Evolutionary conservation across 2,113 vertebrate species (phyloP), one percentile per base, ranked within the genome.

Genomic region (Python bivittatus): DNA sequence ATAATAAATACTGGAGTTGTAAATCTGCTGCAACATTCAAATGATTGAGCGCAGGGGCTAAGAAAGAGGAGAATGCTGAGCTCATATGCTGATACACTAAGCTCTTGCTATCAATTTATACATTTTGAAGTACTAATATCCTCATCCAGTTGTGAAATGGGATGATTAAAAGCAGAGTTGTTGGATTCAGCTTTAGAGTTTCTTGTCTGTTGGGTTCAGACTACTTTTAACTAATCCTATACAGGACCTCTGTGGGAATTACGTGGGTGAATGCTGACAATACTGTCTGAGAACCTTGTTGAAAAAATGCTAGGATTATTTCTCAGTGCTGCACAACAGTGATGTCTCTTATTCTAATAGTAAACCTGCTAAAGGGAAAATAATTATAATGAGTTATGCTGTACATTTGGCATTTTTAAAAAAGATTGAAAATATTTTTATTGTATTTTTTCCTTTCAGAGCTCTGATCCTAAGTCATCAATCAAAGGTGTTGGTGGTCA

Each of bases 401-500:
- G 3, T n/a, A 57, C 27, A 27, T 54, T 8, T 64, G 48, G 12
- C 22, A 15, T 92, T 90, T 86, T 72, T 92, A 68, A 44, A 93
- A 88, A 57, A 42, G 29, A n/a, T 33, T 88, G 0, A 91, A 91
- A 25, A 83, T 7, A 91, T 93, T 92, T 88, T 92, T 68, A 33
- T 17, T 79, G 58, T 56, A 6, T 79, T 96, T 97, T 64, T 89
- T 86, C 48, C 0, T 97, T 97, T 94, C 92, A 98, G 98, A 98
- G 96, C 93, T 97, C 97, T 95, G 98, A 98, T 94, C 95, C 98
- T 64, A 98, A 98, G 95, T 97, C 98, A 4, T 97, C 98, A 94
- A 98, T 99, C 92, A 99, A 99, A 97, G 98, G 98, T 98, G 98
- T 97, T 91, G 98, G 98, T 38, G 96, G 96, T 96, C 97, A 98